Base-by-base conservation (phyloP, 2,888 invertebrate species). In the Xanthia icteritia region DNA sequence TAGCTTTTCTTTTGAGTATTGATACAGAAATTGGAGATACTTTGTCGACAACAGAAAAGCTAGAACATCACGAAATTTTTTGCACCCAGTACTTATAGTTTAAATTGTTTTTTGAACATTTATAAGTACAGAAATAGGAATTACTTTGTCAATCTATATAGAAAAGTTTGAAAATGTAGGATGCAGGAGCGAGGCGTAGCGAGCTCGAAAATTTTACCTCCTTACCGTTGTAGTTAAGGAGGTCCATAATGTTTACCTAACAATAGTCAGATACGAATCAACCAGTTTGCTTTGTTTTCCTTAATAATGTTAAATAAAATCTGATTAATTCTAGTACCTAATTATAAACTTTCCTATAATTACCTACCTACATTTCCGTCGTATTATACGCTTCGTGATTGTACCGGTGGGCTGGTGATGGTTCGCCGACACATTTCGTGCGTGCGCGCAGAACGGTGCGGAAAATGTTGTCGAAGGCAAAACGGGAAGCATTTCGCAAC, bases 401-500 rank as follows among this genome's bases (percentile, higher is more conserved):
- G 63, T 66, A 81, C 54, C 69, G 48, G 64, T 63, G 61, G 23
- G 20, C n/a, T 64, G 39, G 54, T 74, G 86, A 77, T 80, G 66
- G 69, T 72, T 73, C 58, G 79, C 54, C 31, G 83, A 64, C 73
- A 79, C 71, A 69, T 79, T 74, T 79, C 72, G 81, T 84, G 82
- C 76, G 80, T 78, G 77, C 66, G 74, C 81, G 73, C 75, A 73
- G 76, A 68, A 39, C 76, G 80, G 79, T 88, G 89, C 88, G 87
- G 88, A 86, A 89, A 88, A 86, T 86, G 81, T 74, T 67, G 74
- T 75, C 23, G 77, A 76, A 86, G 87, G 87, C 79, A 83, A 92
- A 91, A 91, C 92, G 92, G 94, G 94, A 93, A 94, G 89, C 82
- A 85, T 93, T 93, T 93, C 88, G 92, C 90, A 94, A 94, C 92